Evolutionary conservation across 2,113 vertebrate species (phyloP), one percentile per base, ranked within the genome.

Genomic region (Varanus komodoensis): DNA sequence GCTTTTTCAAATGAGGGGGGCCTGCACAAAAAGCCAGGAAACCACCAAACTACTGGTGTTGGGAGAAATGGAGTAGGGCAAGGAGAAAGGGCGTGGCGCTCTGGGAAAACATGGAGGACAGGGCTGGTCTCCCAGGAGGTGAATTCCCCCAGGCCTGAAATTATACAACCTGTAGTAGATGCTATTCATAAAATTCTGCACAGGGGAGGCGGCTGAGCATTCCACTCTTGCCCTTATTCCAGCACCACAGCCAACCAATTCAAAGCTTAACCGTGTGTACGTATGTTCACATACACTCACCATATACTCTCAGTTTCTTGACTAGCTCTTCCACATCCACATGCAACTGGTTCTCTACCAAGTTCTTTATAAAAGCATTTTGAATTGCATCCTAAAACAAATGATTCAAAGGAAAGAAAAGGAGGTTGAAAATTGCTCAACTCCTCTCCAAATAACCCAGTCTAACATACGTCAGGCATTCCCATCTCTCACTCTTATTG

Each of bases 351-450:
- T 90, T 97, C 92, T 97, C 93, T 86, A 98, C 44, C 27, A 96
- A 97, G n/a, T 92, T 95, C 77, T 94, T 96, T 92, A 97, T 19
- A 17, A 97, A 97, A 79, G 87, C 94, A 83, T 79, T 97, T 69
- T 93, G 91, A 87, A 97, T 90, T 54, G 89, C 68, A 73, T 95
- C 96, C 97, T 98, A 90, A 92, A 97, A 91, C 64, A 48, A 91
- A 88, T 93, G 23, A 57, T 17, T 0, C 74, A 2, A 86, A 0
- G 21, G 67, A 52, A 87, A 81, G 38, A 7, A 50, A 79, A 87
- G 69, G 6, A 52, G 44, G 4, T 14, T 19, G 25, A 57, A 81
- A 5, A 4, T 81, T 75, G 78, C 15, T 8, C 48, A 12, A 50
- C 54, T 8, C 9, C 73, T 92, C 32, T 27, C 14, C 64, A 69